phyloP scores from a whole-genome alignment of 2,888 invertebrate species.

The Thereva unica region DNA sequence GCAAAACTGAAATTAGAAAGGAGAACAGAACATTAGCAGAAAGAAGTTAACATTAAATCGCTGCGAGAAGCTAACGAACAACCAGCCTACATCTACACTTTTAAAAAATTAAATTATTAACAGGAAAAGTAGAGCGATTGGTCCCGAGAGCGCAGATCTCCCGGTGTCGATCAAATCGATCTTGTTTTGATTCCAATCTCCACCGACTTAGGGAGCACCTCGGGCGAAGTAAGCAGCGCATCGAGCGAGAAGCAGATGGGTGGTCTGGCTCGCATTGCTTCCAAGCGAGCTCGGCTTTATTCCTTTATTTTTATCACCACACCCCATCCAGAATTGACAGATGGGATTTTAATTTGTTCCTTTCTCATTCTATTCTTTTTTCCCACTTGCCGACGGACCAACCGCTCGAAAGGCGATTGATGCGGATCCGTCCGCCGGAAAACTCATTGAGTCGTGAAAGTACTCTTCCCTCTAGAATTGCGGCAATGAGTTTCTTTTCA shows the following conservation, averaged over 20 bases:
- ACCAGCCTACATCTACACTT: not conserved
- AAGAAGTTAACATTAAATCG: not conserved
- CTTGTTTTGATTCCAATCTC: conserved; percentile 10
- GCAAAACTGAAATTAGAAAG: conserved; percentile 8
- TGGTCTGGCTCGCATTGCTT: conserved; percentile 17
- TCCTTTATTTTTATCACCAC: not conserved
- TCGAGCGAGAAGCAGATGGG: not conserved
- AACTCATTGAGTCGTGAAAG: conserved; percentile 34
- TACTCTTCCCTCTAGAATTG: conserved; percentile 31
- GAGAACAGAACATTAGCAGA: not conserved
- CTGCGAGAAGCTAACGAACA: too few relatives aligned
- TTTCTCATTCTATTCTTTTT: conserved; percentile 7
- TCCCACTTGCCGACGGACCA: not conserved
- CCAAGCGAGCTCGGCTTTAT: not conserved
- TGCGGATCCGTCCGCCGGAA: too few relatives aligned
- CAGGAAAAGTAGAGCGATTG: too few relatives aligned
- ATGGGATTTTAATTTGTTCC: conserved; percentile 38
- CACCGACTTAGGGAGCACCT: not conserved
- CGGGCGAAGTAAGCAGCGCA: not conserved
- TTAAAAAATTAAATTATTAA: not conserved
- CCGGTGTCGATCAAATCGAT: conserved; percentile 1
- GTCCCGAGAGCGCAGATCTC: too few relatives aligned
- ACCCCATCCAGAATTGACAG: conserved; percentile 24
- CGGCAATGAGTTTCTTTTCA: conserved; percentile 14
- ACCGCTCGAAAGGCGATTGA: too few relatives aligned